Conservation (phyloP, 1,140 invertebrate genomes). For the Plectus sambesii region DNA sequence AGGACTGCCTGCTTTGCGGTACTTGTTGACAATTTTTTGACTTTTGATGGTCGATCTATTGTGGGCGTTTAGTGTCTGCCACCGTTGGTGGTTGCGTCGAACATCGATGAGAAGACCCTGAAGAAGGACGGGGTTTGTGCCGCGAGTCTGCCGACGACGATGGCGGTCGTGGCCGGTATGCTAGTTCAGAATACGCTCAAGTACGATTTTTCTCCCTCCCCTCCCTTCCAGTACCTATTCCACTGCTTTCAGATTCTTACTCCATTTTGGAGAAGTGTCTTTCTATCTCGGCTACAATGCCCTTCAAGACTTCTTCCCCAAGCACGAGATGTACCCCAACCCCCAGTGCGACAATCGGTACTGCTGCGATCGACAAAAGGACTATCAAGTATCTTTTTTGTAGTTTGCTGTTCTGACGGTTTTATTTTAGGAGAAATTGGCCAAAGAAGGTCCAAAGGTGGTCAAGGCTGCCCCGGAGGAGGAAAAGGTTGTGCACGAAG, state of each 20-base stretch:
- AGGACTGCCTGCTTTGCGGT: conserved; percentile 94
- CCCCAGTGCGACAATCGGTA: conserved; percentile 71
- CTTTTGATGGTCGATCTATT: too few relatives aligned
- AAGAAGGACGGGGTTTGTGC: conserved; percentile 97
- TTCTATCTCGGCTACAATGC: conserved; percentile 94
- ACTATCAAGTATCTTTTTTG: conserved; percentile 54
- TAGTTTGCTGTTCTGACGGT: too few relatives aligned
- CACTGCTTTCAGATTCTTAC: conserved; percentile 57
- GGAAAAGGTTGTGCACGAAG: conserved; percentile 63
- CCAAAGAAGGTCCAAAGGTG: conserved; percentile 33
- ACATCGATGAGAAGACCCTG: conserved; percentile 88
- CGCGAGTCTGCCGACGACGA: conserved; percentile 94
- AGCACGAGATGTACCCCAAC: conserved; percentile 82
- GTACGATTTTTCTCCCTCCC: conserved; percentile 48
- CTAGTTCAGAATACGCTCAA: conserved; percentile 98
- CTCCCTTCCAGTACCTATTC: conserved; percentile 1
- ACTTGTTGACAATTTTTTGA: conserved; percentile 45
- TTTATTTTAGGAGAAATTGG: conserved; percentile 41
- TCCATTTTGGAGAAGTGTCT: conserved; percentile 76
- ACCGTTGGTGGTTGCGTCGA: conserved; percentile 87
- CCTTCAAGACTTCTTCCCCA: conserved; percentile 87
- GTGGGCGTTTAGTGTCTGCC: conserved; percentile 85
- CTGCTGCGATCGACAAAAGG: conserved; percentile 64
- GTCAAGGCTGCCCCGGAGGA: conserved; percentile 48
- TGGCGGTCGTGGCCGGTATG: conserved; percentile 65